These are phyloP conservation scores for Oostethus manadensis DNA, from an alignment of 2,113 vertebrate genomes.

Conservation along the genomic window DNA sequence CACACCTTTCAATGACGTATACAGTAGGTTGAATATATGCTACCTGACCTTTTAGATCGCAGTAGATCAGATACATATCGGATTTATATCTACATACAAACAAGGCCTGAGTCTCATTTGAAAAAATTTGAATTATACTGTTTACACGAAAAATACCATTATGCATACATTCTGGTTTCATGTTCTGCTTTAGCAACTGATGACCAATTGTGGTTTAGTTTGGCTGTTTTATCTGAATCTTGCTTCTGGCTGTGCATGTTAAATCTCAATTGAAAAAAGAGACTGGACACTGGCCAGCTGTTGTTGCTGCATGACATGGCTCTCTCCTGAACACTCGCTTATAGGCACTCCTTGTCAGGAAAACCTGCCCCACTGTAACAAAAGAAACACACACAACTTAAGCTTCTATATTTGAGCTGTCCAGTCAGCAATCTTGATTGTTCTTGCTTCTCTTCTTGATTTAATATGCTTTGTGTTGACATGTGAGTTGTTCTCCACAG, in stretches of 20 bases:
- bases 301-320: slow-evolving; percentile 44
- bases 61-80: too few species aligned
- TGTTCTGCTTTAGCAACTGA: not conserved
- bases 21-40: too few species aligned
- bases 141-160: not conserved
- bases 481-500: slow-evolving; percentile 32
- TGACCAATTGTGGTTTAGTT: slow-evolving; percentile 11
- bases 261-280: slow-evolving; percentile 65
- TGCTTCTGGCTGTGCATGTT: slow-evolving; percentile 52
- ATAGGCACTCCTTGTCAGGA: slow-evolving; percentile 35
- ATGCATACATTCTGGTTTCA: not conserved
- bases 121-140: too few species aligned
- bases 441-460: not conserved
- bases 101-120: too few species aligned
- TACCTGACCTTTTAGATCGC: too few species aligned
- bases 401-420: slow-evolving; percentile 5
- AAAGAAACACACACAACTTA: slow-evolving; percentile 4
- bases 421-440: not conserved
- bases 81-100: too few species aligned
- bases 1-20: too few species aligned
- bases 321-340: slow-evolving; percentile 28
- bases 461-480: slow-evolving; percentile 26
- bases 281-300: slow-evolving; percentile 59
- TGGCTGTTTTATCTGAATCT: slow-evolving; percentile 10
- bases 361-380: slow-evolving; percentile 1